phyloP scores from a whole-genome alignment of 2,113 vertebrate genomes.

The Sterrhoptilus dennistouni region DNA sequence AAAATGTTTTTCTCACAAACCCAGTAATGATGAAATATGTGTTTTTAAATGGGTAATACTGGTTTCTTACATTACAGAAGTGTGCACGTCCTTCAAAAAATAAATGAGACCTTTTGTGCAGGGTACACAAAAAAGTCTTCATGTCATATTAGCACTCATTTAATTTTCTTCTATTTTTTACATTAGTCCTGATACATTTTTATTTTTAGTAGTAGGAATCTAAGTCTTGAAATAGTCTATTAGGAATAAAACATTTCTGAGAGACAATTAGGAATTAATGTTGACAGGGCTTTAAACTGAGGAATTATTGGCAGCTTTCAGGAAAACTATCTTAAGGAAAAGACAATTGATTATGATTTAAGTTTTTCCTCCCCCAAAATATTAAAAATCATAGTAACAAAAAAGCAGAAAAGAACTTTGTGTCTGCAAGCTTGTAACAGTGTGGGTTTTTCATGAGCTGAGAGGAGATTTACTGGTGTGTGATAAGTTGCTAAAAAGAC shows the following conservation, averaged over 20 bases:
- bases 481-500: neutral
- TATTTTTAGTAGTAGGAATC: neutral
- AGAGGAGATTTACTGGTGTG: neutral
- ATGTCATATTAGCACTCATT: neutral
- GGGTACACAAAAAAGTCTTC: neutral
- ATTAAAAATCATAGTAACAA: neutral
- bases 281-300: neutral
- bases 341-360: constrained; percentile 11
- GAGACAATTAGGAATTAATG: constrained; percentile 15
- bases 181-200: neutral
- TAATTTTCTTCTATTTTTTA: neutral
- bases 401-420: neutral
- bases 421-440: neutral
- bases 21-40: neutral
- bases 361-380: neutral
- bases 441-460: neutral
- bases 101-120: neutral
- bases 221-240: neutral
- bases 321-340: neutral
- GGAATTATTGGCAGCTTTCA: neutral
- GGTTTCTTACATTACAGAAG: neutral
- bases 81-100: neutral
- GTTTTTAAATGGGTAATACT: neutral
- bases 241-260: neutral
- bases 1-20: neutral